Conservation (phyloP, 2,888 invertebrate species). For the Iselma pallidipennis region DNA sequence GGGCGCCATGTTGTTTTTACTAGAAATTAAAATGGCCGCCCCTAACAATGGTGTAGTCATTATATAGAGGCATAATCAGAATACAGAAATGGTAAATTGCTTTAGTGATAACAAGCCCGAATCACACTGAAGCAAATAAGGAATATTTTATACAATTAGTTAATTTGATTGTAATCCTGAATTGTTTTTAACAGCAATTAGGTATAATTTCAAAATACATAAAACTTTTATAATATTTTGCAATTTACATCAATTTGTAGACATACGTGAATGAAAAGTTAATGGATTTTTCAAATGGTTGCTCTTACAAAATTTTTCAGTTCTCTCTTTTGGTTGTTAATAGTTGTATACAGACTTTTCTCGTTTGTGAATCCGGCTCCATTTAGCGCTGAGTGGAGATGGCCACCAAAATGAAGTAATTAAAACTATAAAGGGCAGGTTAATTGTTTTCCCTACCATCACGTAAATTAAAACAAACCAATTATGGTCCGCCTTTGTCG, state of each 20-base stretch:
- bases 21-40: constrained; percentile 59
- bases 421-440: constrained; percentile 76
- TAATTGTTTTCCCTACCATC: constrained; percentile 64
- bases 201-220: neutral
- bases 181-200: no score
- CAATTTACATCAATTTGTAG: no score
- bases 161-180: neutral
- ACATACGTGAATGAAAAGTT: no score
- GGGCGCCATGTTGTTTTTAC: constrained; percentile 59
- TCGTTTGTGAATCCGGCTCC: constrained; percentile 45
- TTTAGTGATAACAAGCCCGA: constrained; percentile 52
- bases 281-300: no score
- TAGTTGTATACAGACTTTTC: neutral
- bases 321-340: neutral
- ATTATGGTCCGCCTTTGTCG: constrained; percentile 55
- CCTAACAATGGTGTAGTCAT: constrained; percentile 56
- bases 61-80: constrained; percentile 56
- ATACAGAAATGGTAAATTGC: constrained; percentile 58
- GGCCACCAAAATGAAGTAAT: constrained; percentile 74
- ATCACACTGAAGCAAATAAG: constrained; percentile 42
- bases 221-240: no score
- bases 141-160: neutral
- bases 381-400: constrained; percentile 54
- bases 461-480: constrained; percentile 59
- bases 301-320: no score